phyloP scores from a whole-genome alignment of 2,113 vertebrate genomes.

The Gallinago jamesoni region DNA sequence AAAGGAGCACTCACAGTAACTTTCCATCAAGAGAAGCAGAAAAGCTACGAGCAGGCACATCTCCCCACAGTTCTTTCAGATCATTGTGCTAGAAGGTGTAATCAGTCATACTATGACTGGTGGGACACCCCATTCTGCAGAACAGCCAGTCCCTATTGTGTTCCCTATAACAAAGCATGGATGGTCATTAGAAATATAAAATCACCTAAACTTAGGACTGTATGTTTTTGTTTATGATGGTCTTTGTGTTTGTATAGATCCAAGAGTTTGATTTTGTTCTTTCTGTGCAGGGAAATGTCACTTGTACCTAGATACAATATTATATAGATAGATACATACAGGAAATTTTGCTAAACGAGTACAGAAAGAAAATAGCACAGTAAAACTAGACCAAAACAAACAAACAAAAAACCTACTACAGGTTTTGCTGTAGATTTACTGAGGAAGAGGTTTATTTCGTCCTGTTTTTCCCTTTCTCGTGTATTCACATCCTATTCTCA shows the following conservation, averaged over 20 bases:
- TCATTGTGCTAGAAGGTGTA: background rate
- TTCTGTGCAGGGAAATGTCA: background rate
- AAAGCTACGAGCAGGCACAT: background rate
- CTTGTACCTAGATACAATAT: background rate
- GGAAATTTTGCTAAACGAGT: background rate
- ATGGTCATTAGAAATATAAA: background rate
- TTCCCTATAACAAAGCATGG: background rate
- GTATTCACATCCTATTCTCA: background rate
- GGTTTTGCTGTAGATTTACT: background rate
- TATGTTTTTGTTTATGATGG: background rate
- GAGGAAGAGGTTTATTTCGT: background rate
- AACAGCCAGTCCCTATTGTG: rapidly evolving
- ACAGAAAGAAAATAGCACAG: background rate
- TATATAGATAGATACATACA: background rate
- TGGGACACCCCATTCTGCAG: background rate
- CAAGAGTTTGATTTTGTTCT: background rate
- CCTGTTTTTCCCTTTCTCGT: background rate
- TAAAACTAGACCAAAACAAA: background rate
- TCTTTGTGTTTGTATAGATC: background rate
- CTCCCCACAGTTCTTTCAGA: background rate
- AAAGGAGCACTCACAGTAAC: background rate
- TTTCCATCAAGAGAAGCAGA: background rate
- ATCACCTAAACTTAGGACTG: background rate
- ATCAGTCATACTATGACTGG: background rate
- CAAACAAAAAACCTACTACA: background rate